Percentiles rank a stretch among this genome's conserved stretches.
phyloP scores from a whole-genome alignment of 2,888 invertebrate species.

The Scelioninae gen. 1 region DNA sequence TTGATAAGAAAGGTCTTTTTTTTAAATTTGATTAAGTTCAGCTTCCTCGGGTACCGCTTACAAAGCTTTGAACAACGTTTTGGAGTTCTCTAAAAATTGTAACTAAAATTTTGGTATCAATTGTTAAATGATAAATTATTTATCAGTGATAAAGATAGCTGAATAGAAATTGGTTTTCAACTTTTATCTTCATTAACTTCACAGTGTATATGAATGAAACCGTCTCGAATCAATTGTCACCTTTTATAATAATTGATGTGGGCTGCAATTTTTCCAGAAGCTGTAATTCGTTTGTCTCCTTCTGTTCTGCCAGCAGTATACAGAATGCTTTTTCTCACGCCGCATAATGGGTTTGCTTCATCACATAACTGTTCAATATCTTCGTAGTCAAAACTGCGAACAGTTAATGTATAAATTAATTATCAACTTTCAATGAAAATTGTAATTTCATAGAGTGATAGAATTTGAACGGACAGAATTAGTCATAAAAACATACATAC shows the following conservation, averaged over 20 bases:
- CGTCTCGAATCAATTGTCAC: slow-evolving; percentile 5
- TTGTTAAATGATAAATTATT: slow-evolving; percentile 6
- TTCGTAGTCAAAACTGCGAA: slow-evolving; percentile 17
- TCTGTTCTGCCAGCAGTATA: slow-evolving; percentile 17
- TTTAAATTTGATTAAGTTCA: slow-evolving; percentile 12
- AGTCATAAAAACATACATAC: background rate
- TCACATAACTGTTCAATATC: slow-evolving; percentile 10
- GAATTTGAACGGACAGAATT: background rate
- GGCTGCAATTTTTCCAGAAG: slow-evolving; percentile 17
- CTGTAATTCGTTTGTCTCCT: slow-evolving; percentile 5
- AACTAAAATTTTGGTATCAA: background rate
- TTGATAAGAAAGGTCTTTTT: slow-evolving; percentile 12
- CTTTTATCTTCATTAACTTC: slow-evolving; percentile 8
- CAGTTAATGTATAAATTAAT: background rate
- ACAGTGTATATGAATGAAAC: background rate
- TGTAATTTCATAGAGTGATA: background rate
- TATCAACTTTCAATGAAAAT: slow-evolving; percentile 3
- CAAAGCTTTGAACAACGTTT: slow-evolving; percentile 8
- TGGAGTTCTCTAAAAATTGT: slow-evolving; percentile 8
- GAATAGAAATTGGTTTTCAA: no score
- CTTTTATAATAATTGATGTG: slow-evolving; percentile 19
- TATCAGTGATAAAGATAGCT: no score
- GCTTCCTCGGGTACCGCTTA: background rate
- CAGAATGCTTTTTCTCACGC: slow-evolving; percentile 10
- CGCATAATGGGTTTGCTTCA: background rate